phyloP scores from a whole-genome alignment of 2,113 vertebrate genomes.

The Ictalurus furcatus region DNA sequence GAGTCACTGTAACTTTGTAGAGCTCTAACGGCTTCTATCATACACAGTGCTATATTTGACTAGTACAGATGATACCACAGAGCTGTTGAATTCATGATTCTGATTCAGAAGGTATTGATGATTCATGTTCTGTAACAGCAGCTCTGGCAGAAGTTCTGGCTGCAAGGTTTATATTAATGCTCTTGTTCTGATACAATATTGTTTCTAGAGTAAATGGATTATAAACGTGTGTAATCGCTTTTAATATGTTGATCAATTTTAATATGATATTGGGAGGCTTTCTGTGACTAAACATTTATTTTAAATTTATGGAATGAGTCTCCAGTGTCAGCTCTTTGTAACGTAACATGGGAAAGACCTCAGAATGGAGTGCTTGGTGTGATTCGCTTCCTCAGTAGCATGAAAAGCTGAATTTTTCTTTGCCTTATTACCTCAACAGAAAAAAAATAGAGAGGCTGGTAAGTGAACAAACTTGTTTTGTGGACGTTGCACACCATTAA shows the following conservation, averaged over 20 bases:
- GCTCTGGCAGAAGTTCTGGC: neutral
- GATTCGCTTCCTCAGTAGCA: neutral
- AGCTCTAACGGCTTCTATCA: constrained; percentile 19
- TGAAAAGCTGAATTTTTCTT: neutral
- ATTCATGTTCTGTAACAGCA: neutral
- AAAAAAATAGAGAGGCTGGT: neutral
- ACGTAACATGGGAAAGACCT: neutral
- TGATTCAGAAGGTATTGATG: neutral
- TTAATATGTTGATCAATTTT: neutral
- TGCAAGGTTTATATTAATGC: neutral
- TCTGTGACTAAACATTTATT: neutral
- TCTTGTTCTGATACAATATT: neutral
- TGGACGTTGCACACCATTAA: neutral
- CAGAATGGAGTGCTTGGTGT: neutral
- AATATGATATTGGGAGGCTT: neutral
- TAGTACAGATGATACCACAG: neutral
- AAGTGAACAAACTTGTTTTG: neutral
- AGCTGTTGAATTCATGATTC: neutral
- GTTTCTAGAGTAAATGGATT: neutral
- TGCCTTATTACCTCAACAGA: neutral
- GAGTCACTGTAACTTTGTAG: neutral
- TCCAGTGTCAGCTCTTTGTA: neutral
- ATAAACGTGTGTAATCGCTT: neutral
- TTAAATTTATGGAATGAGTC: neutral
- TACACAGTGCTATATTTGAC: neutral